Percentiles rank a stretch among this genome's conserved stretches.
Conservation (phyloP, 2,797 vertebrate genomes). For the Lepilemur ruficaudatus region DNA sequence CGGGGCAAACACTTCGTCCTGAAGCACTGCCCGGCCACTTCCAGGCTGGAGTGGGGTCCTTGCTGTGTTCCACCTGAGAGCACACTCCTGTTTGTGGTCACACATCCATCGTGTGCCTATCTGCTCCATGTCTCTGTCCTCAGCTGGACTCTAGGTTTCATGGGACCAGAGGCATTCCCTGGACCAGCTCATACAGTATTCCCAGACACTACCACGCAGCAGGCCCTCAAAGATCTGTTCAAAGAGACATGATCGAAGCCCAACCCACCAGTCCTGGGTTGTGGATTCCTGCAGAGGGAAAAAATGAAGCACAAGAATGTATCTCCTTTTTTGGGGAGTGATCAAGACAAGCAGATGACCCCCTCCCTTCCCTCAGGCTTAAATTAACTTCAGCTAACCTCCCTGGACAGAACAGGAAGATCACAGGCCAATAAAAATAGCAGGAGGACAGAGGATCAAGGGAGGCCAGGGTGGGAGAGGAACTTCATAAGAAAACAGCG, state of each 20-base stretch:
- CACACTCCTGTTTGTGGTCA: background rate
- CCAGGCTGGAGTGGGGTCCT: background rate
- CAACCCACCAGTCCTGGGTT: background rate
- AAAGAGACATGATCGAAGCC: background rate
- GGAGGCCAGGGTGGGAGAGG: background rate
- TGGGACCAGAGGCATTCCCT: background rate
- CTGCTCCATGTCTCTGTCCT: background rate
- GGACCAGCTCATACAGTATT: background rate
- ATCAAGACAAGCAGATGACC: background rate
- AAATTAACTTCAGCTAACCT: background rate
- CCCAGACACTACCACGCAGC: background rate
- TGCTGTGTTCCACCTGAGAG: background rate
- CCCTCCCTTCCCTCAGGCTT: background rate
- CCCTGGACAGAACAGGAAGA: background rate
- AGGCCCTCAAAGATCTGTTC: background rate
- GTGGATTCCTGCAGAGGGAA: background rate
- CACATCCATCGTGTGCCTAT: fast-evolving
- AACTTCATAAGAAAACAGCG: background rate
- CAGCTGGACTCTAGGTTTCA: background rate
- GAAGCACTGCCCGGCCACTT: too few relatives aligned
- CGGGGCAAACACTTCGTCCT: background rate
- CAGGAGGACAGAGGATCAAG: background rate
- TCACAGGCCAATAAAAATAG: background rate
- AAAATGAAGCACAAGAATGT: background rate
- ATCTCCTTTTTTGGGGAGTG: background rate